phyloP scores from a whole-genome alignment of 1,140 invertebrate genomes.

The Drosophila suzukii region DNA sequence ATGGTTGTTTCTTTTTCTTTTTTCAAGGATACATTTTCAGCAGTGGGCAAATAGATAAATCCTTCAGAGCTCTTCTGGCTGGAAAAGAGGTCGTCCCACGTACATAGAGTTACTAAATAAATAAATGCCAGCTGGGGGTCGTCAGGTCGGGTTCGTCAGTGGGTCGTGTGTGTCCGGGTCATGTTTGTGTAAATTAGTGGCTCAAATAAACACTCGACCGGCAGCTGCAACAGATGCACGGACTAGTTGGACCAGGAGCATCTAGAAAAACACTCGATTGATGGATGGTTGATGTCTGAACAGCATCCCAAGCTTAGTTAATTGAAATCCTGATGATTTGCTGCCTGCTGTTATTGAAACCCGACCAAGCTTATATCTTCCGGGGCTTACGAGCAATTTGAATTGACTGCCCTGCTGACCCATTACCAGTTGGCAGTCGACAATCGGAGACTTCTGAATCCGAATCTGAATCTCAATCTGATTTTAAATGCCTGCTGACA shows the following conservation, averaged over 20 bases:
- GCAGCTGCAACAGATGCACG: slow-evolving; percentile 30
- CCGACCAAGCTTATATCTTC: not conserved
- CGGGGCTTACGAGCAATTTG: slow-evolving; percentile 4
- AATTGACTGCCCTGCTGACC: slow-evolving; percentile 40
- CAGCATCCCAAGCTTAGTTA: slow-evolving; percentile 18
- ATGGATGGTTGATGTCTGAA: slow-evolving; percentile 35
- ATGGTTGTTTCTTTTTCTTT: slow-evolving; percentile 9
- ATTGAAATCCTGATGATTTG: slow-evolving; percentile 51
- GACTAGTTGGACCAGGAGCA: not conserved
- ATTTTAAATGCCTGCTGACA: slow-evolving; percentile 46
- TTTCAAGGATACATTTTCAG: slow-evolving; percentile 38
- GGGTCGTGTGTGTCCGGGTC: slow-evolving; percentile 25
- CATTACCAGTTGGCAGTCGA: slow-evolving; percentile 48
- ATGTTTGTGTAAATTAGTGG: slow-evolving; percentile 59
- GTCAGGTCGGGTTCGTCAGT: slow-evolving; percentile 18
- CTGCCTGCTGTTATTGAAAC: slow-evolving; percentile 12
- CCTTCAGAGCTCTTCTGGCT: slow-evolving; percentile 16
- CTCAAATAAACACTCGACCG: slow-evolving; percentile 48
- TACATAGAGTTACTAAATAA: slow-evolving; percentile 66
- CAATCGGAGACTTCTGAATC: slow-evolving; percentile 7
- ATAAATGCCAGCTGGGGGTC: slow-evolving; percentile 46
- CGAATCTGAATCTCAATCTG: slow-evolving; percentile 39
- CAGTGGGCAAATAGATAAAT: slow-evolving; percentile 56
- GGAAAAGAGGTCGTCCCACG: slow-evolving; percentile 28
- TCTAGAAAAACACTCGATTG: slow-evolving; percentile 22